These are phyloP conservation scores for Melinaea menophilus DNA, from an alignment of 2,888 invertebrate genomes.

Conservation along the genomic window DNA sequence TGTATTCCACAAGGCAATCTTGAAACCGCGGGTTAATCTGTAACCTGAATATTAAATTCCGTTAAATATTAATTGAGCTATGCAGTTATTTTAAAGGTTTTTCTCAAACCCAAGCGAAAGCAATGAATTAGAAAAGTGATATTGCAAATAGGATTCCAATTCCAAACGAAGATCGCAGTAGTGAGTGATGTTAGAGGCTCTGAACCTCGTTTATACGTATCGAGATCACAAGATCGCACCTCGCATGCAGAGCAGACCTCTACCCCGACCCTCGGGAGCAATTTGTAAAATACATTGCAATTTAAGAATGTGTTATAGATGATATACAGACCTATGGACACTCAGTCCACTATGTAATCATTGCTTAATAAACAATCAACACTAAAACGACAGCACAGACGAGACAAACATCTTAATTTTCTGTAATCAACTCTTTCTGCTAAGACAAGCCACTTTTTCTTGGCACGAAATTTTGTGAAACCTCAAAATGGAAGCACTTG, in stretches of 20 bases:
- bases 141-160: constrained; percentile 3
- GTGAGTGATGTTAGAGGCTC: constrained; percentile 1
- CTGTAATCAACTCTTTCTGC: constrained; percentile 1
- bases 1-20: too few species aligned
- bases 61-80: neutral
- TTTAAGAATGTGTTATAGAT: neutral
- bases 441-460: constrained; percentile 6
- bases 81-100: neutral
- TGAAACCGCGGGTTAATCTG: neutral
- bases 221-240: neutral
- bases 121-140: neutral
- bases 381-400: neutral
- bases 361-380: too few species aligned
- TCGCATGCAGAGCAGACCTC: neutral
- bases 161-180: neutral
- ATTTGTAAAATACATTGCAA: constrained; percentile 6
- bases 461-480: constrained; percentile 11
- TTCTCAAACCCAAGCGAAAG: neutral
- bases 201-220: neutral
- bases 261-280: neutral
- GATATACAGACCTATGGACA: too few species aligned
- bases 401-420: constrained; percentile 6
- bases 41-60: neutral
- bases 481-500: constrained; percentile 19
- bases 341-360: too few species aligned